Percentiles rank a stretch among this genome's conserved stretches.
Conservation (phyloP, 2,797 vertebrate species). For the Gymnoscopelus microlampas region DNA sequence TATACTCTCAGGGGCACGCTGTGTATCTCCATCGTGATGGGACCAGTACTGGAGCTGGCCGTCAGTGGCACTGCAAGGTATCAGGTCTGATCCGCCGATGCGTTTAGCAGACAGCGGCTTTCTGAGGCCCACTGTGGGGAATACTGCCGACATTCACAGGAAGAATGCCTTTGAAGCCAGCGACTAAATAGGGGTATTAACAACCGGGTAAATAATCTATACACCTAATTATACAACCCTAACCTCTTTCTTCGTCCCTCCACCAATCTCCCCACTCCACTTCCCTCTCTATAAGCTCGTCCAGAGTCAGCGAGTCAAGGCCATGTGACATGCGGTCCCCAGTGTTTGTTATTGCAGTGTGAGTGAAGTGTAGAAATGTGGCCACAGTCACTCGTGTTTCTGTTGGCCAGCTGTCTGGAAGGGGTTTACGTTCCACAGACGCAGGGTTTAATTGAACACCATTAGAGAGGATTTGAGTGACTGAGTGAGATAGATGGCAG, state of each 20-base stretch:
- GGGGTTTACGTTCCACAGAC: constrained; percentile 52
- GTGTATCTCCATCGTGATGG: constrained; percentile 11
- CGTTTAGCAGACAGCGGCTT: constrained; percentile 31
- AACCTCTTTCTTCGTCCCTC: constrained; percentile 12
- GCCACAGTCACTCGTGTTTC: constrained; percentile 29
- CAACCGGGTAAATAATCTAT: constrained; percentile 27
- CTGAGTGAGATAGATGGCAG: constrained; percentile 44
- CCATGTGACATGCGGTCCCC: constrained; percentile 21
- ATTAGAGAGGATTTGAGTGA: constrained; percentile 54
- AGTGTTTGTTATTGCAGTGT: constrained; percentile 14
- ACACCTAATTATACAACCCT: constrained; percentile 18
- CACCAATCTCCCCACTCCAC: background rate
- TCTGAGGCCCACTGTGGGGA: constrained; percentile 23
- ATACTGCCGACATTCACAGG: constrained; percentile 3
- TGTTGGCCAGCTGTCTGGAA: constrained; percentile 45
- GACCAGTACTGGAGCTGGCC: constrained; percentile 39
- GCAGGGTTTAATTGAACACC: constrained; percentile 53
- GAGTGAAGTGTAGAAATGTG: constrained; percentile 9
- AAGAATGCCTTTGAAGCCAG: constrained; percentile 40
- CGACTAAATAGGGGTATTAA: constrained; percentile 33
- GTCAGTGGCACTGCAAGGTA: constrained; percentile 27
- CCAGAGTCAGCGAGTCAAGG: constrained; percentile 8
- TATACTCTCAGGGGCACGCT: constrained; percentile 36
- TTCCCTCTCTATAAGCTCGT: constrained; percentile 10
- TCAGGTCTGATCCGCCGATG: constrained; percentile 23